Evolutionary conservation across 1,140 invertebrate genomes (phyloP).

Genomic region (Solenopsis invicta): DNA sequence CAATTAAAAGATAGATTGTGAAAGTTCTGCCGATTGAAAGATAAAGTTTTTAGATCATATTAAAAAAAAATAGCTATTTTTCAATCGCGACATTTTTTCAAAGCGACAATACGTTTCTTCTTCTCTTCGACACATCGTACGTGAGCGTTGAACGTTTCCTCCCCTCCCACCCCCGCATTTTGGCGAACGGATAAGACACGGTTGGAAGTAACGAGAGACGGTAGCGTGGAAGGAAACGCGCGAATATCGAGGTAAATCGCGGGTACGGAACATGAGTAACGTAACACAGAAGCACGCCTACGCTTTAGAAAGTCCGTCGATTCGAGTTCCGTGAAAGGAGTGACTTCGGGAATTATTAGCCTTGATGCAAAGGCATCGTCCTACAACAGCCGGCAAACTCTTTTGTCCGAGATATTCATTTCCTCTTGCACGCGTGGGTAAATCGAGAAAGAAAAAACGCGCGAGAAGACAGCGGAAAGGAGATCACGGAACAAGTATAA

Average conservation of each 20-base stretch:
- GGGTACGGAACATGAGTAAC: conserved; percentile 47
- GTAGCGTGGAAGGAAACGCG: conserved; percentile 67
- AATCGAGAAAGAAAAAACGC: conserved; percentile 29
- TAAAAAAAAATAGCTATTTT: conserved; percentile 18
- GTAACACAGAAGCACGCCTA: conserved; percentile 63
- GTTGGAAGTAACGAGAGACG: conserved; percentile 44
- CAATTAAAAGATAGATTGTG: conserved; percentile 4
- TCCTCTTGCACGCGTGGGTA: conserved; percentile 19
- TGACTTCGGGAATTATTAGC: conserved; percentile 59
- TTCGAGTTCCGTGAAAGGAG: conserved; percentile 71
- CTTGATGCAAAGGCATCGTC: conserved; percentile 46
- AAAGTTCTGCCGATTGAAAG: conserved; percentile 23
- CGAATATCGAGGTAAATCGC: conserved; percentile 54
- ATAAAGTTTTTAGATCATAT: neutral
- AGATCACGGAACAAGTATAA: neutral
- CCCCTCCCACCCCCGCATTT: neutral
- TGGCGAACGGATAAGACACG: conserved; percentile 22
- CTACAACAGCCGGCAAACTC: conserved; percentile 64
- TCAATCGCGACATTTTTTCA: neutral
- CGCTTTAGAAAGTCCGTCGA: conserved; percentile 72
- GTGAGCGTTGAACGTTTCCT: neutral
- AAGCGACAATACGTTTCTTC: neutral
- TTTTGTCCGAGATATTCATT: conserved; percentile 37
- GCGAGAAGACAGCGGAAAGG: neutral
- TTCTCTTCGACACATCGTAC: neutral